A percentile compares a stretch with the other conserved stretches of the same genome.
These are phyloP conservation scores for Notothenia rossii DNA, from an alignment of 2,113 vertebrate genomes.

Conservation along the genomic window DNA sequence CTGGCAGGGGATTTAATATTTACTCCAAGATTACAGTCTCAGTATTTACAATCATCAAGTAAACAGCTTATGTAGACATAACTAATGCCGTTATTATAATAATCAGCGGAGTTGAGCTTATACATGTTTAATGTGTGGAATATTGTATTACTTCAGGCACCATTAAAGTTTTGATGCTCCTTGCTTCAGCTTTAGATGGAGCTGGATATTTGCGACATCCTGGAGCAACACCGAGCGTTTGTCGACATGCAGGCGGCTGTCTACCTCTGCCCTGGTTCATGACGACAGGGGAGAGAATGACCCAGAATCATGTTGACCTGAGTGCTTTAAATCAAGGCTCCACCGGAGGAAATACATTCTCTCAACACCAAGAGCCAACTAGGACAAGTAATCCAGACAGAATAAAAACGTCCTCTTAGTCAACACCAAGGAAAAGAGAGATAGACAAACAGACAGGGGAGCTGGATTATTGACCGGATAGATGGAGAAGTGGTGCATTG, in stretches of 20 bases:
- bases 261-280: conserved; percentile 76
- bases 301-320: conserved; percentile 81
- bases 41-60: conserved; percentile 38
- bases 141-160: conserved; percentile 1
- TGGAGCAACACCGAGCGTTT: conserved; percentile 27
- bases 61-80: conserved; percentile 37
- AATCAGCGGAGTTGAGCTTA: conserved; percentile 35
- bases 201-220: conserved; percentile 20
- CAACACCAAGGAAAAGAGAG: conserved; percentile 47
- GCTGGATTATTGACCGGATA: conserved; percentile 1
- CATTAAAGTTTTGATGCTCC: not conserved
- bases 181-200: conserved; percentile 14
- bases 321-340: conserved; percentile 77
- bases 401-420: conserved; percentile 73
- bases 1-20: conserved; percentile 38
- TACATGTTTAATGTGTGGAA: conserved; percentile 15
- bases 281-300: conserved; percentile 75
- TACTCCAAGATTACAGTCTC: conserved; percentile 42
- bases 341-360: conserved; percentile 71
- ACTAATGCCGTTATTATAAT: conserved; percentile 22
- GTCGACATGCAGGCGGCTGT: conserved; percentile 38
- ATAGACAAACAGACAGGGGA: not conserved
- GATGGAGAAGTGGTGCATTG: conserved; percentile 4
- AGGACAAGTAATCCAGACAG: conserved; percentile 82
- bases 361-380: conserved; percentile 70